Conservation (phyloP, 2,113 vertebrate species). For the Noturus placidus region DNA sequence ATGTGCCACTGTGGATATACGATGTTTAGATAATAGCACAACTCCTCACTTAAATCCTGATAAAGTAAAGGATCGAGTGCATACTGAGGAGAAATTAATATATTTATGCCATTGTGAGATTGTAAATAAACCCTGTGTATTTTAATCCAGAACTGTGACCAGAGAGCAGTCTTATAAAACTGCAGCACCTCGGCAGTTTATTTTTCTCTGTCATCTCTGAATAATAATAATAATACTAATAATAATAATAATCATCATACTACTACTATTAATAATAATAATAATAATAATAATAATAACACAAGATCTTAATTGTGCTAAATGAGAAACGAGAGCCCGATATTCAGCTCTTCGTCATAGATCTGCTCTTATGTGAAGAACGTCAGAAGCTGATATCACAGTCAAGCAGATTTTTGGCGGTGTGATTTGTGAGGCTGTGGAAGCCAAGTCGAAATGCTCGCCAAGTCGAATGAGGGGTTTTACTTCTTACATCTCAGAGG, state of each 20-base stretch:
- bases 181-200: background rate
- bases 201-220: background rate
- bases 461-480: constrained; percentile 18
- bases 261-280: background rate
- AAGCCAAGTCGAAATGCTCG: background rate
- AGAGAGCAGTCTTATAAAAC: background rate
- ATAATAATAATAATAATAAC: background rate
- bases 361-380: background rate
- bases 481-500: background rate
- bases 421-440: background rate
- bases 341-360: background rate
- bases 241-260: background rate
- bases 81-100: background rate
- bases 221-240: background rate
- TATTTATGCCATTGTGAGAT: background rate
- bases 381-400: constrained; percentile 36
- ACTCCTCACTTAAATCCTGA: background rate
- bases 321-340: background rate
- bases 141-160: background rate
- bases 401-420: constrained; percentile 6
- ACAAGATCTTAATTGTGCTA: background rate
- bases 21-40: background rate
- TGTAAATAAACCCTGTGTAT: background rate
- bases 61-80: background rate
- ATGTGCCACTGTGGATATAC: background rate